A percentile compares a stretch with the other conserved stretches of the same genome.
phyloP scores from a whole-genome alignment of 2,113 vertebrate species.

The Mirza zaza region DNA sequence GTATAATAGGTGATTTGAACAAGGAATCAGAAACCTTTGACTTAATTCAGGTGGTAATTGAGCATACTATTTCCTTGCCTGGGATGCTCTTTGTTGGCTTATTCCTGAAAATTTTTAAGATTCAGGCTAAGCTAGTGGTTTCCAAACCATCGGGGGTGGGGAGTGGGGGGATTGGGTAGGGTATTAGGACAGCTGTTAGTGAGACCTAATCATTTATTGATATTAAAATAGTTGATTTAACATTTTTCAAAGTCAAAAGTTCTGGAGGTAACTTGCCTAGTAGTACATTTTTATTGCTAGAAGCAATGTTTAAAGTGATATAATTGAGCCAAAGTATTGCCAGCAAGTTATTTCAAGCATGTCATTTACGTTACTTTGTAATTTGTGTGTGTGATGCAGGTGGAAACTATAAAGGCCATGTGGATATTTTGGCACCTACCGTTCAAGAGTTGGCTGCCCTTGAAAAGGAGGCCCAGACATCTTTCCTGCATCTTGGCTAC shows the following conservation, averaged over 20 bases:
- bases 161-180: too few relatives aligned
- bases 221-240: not conserved
- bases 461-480: slow-evolving; percentile 97
- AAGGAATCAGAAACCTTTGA: not conserved
- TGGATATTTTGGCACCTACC: slow-evolving; percentile 95
- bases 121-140: not conserved
- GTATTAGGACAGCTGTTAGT: not conserved
- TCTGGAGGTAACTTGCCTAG: not conserved
- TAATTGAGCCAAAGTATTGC: not conserved
- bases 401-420: slow-evolving; percentile 95
- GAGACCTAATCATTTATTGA: not conserved
- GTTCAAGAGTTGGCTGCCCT: slow-evolving; percentile 95
- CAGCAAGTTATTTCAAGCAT: slow-evolving; percentile 52
- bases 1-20: not conserved
- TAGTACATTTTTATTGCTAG: not conserved
- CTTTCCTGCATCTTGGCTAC: slow-evolving; percentile 97
- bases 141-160: not conserved
- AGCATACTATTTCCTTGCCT: not conserved
- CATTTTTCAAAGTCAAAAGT: not conserved
- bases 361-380: slow-evolving; percentile 51
- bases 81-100: not conserved
- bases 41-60: not conserved
- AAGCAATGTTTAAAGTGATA: slow-evolving; percentile 21
- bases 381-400: slow-evolving; percentile 83
- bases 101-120: not conserved